A percentile compares a stretch with the other conserved stretches of the same genome.
phyloP scores from a whole-genome alignment of 2,797 vertebrate species.

The Leucoraja ocellata region DNA sequence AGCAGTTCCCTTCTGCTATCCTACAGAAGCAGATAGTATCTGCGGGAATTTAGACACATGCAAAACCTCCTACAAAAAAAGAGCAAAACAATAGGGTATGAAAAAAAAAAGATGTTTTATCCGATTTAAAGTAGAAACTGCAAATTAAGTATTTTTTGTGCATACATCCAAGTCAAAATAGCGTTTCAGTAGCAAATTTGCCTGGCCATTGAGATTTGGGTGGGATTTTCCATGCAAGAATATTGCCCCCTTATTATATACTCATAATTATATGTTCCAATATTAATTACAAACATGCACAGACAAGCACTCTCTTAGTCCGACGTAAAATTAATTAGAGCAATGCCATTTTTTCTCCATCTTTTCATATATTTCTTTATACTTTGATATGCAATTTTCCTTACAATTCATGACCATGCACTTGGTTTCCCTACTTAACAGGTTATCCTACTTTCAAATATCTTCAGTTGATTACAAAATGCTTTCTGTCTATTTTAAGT shows the following conservation, averaged over 20 bases:
- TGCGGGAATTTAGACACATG: not conserved
- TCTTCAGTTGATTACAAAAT: slow-evolving; percentile 23
- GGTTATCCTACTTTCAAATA: too few species aligned
- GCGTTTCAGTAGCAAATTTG: not conserved
- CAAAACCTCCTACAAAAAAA: not conserved
- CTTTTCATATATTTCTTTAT: not conserved
- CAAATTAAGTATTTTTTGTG: not conserved
- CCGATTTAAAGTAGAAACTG: not conserved
- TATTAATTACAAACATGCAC: not conserved
- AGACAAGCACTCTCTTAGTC: not conserved
- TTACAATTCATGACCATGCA: not conserved
- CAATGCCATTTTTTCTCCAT: not conserved
- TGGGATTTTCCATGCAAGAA: not conserved
- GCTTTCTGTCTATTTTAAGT: slow-evolving; percentile 7
- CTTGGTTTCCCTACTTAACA: not conserved
- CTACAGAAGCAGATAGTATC: not conserved
- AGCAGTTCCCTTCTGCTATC: not conserved
- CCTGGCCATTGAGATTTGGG: too few species aligned
- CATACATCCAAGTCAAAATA: not conserved
- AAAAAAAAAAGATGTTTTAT: not conserved
- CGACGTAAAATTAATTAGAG: not conserved
- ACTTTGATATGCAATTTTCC: not conserved
- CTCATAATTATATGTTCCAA: not conserved
- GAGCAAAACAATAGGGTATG: not conserved
- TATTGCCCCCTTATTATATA: not conserved